A percentile compares a stretch with the other conserved stretches of the same genome.
These are phyloP conservation scores for Diuraphis noxia DNA, from an alignment of 1,140 invertebrate species.

Conservation along the genomic window DNA sequence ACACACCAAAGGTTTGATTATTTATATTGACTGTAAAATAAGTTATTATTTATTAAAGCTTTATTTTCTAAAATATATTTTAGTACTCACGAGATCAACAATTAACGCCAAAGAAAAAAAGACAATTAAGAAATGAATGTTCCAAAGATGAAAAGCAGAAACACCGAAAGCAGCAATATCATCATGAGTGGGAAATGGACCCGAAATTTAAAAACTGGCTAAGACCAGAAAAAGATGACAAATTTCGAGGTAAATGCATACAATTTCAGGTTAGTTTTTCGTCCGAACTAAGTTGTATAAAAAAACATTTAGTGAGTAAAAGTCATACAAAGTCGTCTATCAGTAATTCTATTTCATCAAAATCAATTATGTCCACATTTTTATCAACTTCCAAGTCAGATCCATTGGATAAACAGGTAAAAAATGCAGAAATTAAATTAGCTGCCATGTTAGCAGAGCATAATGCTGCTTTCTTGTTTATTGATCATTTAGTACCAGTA, in stretches of 20 bases:
- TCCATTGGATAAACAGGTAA: too few relatives aligned
- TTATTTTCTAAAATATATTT: neutral
- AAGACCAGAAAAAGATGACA: neutral
- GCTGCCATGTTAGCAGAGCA: too few relatives aligned
- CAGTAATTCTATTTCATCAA: neutral
- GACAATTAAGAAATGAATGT: too few relatives aligned
- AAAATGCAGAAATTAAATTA: too few relatives aligned
- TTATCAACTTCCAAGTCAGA: neutral
- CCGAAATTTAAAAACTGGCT: neutral
- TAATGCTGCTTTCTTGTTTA: too few relatives aligned
- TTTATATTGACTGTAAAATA: neutral
- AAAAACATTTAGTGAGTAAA: neutral
- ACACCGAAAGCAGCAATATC: neutral
- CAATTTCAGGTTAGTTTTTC: neutral
- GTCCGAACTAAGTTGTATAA: neutral
- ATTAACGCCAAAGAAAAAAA: neutral
- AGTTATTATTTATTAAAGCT: neutral
- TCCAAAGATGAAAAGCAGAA: too few relatives aligned
- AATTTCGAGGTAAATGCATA: neutral
- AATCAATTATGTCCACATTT: neutral
- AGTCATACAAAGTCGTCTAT: neutral
- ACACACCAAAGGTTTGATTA: neutral
- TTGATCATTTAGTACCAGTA: too few relatives aligned
- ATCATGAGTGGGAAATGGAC: neutral
- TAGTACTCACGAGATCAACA: neutral